Evolutionary conservation across 2,113 vertebrate genomes (phyloP), one percentile per base, ranked within the genome.

Genomic region (Pygoscelis adeliae): DNA sequence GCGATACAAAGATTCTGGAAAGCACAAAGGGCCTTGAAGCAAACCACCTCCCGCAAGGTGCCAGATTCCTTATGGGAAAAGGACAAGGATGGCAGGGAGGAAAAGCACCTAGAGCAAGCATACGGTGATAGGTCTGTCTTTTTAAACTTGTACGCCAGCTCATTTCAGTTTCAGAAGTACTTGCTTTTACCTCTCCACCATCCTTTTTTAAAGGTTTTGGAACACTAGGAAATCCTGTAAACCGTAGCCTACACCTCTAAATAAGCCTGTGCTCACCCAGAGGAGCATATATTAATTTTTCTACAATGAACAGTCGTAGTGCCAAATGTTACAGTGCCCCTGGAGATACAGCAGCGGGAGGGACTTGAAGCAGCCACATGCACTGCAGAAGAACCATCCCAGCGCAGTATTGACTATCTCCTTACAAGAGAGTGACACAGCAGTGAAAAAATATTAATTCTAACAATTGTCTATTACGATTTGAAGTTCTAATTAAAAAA

Each of bases 261-360:
- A 69, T 30, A 58, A 80, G 59, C 34, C 20, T 72, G 47, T 67
- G 42, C 47, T 86, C 52, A 73, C 10, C 49, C 49, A 89, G 21
- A 70, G 42, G 38, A 83, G 12, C 11, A 5, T 17, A 2, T 27
- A 27, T 47, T 62, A 70, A 47, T 52, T 85, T 59, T 46, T 81
- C 25, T 58, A n/a, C 65, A 34, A 12, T 25, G 53, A 83, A 46
- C 34, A 72, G 27, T 32, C 12, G 10, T 22, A 59, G 84, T 27
- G 40, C 5, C 73, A 74, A 76, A 61, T 17, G 47, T 34, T 83
- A 63, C 32, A 34, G 52, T 77, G 83, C 50, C 67, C 29, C 62
- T 69, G 40, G 71, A 70, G 19, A 30, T 0, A n/a, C 3, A 42
- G 40, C 49, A 90, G 38, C 0, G 0, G 50, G 22, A 93, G 50